These are phyloP conservation scores for Paratrypauchen microcephalus DNA, from an alignment of 2,797 vertebrate genomes.

Conservation along the genomic window DNA sequence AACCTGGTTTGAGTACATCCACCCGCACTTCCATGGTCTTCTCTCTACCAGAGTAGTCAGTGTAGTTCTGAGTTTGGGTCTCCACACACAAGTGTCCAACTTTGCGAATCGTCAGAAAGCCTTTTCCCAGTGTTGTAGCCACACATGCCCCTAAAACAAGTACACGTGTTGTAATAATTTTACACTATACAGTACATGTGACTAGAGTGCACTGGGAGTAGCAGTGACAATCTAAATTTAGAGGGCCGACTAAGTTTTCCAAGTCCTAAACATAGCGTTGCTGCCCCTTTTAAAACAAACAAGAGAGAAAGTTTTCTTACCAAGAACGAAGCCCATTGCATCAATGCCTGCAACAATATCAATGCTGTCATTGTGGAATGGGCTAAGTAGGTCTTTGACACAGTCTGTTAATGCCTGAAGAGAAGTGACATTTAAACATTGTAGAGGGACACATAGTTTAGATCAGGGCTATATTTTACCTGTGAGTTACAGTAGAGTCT, in stretches of 20 bases:
- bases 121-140: conserved; percentile 76
- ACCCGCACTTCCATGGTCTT: conserved; percentile 84
- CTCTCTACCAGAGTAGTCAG: conserved; percentile 77
- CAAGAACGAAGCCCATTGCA: conserved; percentile 90
- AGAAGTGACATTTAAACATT: conserved; percentile 13
- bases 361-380: conserved; percentile 77
- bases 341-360: conserved; percentile 87
- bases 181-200: not conserved
- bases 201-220: not conserved
- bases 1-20: conserved; percentile 81
- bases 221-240: conserved; percentile 62
- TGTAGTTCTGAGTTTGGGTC: conserved; percentile 75
- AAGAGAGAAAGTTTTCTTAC: conserved; percentile 58
- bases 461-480: conserved; percentile 55
- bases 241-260: conserved; percentile 51
- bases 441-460: not conserved
- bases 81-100: conserved; percentile 83
- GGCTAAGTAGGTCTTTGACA: conserved; percentile 78
- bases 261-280: conserved; percentile 8
- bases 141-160: conserved; percentile 73
- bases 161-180: not conserved
- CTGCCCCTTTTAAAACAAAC: conserved; percentile 42
- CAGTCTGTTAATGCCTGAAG: conserved; percentile 84
- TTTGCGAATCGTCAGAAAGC: conserved; percentile 87
- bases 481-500: conserved; percentile 86